Percentiles rank a stretch among this genome's conserved stretches.
phyloP scores from a whole-genome alignment of 2,113 vertebrate genomes.

The Platycercus adscitus region DNA sequence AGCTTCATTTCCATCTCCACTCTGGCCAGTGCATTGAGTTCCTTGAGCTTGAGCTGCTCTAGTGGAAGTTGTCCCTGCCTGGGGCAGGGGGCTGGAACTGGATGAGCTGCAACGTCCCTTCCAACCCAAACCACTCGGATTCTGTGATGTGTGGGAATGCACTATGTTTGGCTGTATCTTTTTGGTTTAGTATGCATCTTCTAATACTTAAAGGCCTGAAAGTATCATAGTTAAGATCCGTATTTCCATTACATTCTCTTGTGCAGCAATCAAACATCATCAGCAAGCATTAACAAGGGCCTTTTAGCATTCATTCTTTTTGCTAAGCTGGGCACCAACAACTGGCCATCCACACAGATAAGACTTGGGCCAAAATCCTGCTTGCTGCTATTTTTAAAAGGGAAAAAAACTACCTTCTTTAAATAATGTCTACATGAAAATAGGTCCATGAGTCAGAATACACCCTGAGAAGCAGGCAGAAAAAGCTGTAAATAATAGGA shows the following conservation, averaged over 20 bases:
- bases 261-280: background rate
- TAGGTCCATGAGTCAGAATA: slow-evolving; percentile 10
- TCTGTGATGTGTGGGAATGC: background rate
- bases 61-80: background rate
- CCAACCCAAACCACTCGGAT: background rate
- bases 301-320: background rate
- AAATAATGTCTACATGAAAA: background rate
- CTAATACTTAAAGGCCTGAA: background rate
- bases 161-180: background rate
- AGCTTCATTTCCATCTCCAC: background rate
- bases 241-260: background rate
- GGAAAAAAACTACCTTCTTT: background rate
- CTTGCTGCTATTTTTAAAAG: background rate
- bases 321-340: rapidly evolving
- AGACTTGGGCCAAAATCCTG: background rate
- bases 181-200: background rate
- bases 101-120: background rate
- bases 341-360: background rate
- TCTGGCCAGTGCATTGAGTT: rapidly evolving
- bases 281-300: background rate
- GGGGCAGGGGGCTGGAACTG: background rate
- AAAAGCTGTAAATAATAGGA: slow-evolving; percentile 44
- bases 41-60: background rate
- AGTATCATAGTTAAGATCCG: background rate
- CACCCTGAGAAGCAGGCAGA: background rate